phyloP scores from a whole-genome alignment of 2,113 vertebrate species.

The Desmodus rotundus region DNA sequence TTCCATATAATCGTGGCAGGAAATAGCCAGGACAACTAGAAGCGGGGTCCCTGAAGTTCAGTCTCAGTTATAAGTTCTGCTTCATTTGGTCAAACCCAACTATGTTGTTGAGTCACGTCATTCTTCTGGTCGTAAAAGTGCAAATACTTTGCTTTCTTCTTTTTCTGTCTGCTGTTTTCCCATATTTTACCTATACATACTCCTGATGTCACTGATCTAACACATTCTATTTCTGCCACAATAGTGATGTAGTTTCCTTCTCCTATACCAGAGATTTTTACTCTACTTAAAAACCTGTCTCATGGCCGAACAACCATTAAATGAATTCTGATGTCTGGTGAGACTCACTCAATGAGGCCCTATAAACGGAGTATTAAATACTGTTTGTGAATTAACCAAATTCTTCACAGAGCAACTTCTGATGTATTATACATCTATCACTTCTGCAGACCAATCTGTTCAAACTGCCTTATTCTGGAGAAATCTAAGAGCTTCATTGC shows the following conservation, averaged over 20 bases:
- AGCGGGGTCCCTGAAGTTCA: not conserved
- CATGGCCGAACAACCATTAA: not conserved
- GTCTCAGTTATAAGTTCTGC: not conserved
- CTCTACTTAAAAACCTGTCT: not conserved
- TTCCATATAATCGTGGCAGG: not conserved
- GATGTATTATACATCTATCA: not conserved
- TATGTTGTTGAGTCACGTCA: not conserved
- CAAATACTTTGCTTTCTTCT: not conserved
- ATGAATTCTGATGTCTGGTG: not conserved
- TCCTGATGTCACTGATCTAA: not conserved
- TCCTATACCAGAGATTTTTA: not conserved
- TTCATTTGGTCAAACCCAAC: not conserved
- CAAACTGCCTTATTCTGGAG: not conserved
- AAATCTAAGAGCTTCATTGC: not conserved
- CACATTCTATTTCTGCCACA: not conserved
- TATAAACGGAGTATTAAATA: not conserved
- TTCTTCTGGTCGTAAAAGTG: not conserved
- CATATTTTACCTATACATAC: not conserved
- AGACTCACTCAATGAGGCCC: not conserved
- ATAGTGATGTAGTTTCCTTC: not conserved
- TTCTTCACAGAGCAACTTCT: not conserved
- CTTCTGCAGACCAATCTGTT: not conserved
- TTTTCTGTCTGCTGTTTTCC: not conserved
- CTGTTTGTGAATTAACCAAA: not conserved
- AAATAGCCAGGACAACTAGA: not conserved